These are phyloP conservation scores for Tortricodes alternella DNA, from an alignment of 2,888 invertebrate genomes.

Conservation along the genomic window DNA sequence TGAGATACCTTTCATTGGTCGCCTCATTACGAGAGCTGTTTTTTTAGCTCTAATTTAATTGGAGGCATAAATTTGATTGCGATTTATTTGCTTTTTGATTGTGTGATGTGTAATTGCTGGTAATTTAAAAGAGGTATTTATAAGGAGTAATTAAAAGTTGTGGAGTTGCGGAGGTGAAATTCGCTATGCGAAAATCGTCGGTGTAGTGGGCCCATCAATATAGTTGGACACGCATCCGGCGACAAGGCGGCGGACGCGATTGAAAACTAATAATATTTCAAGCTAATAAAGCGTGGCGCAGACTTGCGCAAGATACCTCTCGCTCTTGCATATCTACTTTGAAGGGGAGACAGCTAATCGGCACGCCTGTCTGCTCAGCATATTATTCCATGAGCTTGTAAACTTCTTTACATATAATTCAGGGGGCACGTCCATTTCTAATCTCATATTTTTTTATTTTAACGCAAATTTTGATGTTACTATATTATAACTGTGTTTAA, in stretches of 20 bases:
- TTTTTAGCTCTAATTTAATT: constrained; percentile 70
- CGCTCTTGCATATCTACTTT: constrained; percentile 27
- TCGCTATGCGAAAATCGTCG: constrained; percentile 50
- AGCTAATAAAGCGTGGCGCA: constrained; percentile 54
- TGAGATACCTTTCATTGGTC: constrained; percentile 54
- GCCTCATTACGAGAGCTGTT: constrained; percentile 60
- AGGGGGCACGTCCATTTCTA: background rate
- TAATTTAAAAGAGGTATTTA: constrained; percentile 52
- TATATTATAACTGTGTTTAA: too few relatives aligned
- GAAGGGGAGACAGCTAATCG: constrained; percentile 2
- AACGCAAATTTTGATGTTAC: too few relatives aligned
- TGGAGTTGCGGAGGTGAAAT: constrained; percentile 57
- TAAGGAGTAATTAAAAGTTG: constrained; percentile 58
- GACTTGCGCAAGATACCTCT: constrained; percentile 57
- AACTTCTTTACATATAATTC: background rate
- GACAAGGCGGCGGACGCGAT: constrained; percentile 62
- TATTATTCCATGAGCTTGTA: constrained; percentile 27
- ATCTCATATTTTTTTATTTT: too few relatives aligned
- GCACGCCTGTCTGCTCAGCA: constrained; percentile 34
- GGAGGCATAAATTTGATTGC: constrained; percentile 58
- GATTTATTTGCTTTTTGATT: constrained; percentile 47
- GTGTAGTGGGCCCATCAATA: constrained; percentile 68
- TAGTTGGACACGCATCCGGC: constrained; percentile 68
- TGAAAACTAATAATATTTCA: constrained; percentile 69
- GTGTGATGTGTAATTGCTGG: constrained; percentile 44